Evolutionary conservation across 2,888 invertebrate genomes (phyloP).

Genomic region (Pammene aurita): DNA sequence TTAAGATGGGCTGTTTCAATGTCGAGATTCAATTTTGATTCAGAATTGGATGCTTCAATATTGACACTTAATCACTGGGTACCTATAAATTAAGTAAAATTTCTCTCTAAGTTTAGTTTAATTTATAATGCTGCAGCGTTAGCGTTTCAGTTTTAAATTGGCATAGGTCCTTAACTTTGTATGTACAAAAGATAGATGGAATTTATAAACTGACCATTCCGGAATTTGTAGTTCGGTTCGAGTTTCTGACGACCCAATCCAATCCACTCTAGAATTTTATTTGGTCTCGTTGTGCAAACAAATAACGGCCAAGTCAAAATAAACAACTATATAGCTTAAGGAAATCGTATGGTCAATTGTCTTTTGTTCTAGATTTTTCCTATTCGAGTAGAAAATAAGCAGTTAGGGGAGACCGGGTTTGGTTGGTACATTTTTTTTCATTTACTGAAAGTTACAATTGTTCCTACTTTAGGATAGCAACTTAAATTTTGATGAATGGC

Average conservation of each 20-base stretch:
- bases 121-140: no score
- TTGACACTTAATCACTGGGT: neutral
- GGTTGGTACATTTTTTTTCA: no score
- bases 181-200: neutral
- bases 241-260: constrained; percentile 26
- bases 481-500: no score
- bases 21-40: constrained; percentile 14
- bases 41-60: neutral
- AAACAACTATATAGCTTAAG: constrained; percentile 22
- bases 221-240: neutral
- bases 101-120: no score
- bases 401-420: neutral
- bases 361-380: neutral
- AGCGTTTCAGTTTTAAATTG: no score
- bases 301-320: constrained; percentile 31
- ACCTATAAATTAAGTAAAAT: neutral
- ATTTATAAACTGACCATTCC: neutral
- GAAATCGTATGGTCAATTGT: constrained; percentile 26
- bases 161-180: no score
- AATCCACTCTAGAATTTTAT: constrained; percentile 34
- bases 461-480: no score
- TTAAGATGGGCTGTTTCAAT: neutral
- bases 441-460: no score
- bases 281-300: constrained; percentile 28
- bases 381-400: neutral